Evolutionary conservation across 1,140 invertebrate species (phyloP).

Genomic region (Apis mellifera): Amel_HAv3.1 CM009944.2:2098501-2099000

Average conservation of each 20-base stretch:
- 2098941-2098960: neutral
- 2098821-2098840: neutral
- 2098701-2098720: neutral
- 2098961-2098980: neutral
- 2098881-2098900: neutral
- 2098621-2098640: neutral
- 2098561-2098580: neutral
- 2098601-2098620: constrained; percentile 9
- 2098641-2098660: neutral
- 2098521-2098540: neutral
- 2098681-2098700: neutral
- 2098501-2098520: neutral
- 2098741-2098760: no score
- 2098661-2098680: neutral
- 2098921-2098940: neutral
- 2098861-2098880: neutral
- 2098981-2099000: neutral
- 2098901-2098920: neutral
- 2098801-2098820: no score
- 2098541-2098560: neutral
- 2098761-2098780: no score
- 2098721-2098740: neutral
- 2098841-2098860: neutral
- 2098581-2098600: neutral
- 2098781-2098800: no score